Base-by-base conservation (phyloP, 2,797 vertebrate species). In the Myoxocephalus aenaeus region DNA sequence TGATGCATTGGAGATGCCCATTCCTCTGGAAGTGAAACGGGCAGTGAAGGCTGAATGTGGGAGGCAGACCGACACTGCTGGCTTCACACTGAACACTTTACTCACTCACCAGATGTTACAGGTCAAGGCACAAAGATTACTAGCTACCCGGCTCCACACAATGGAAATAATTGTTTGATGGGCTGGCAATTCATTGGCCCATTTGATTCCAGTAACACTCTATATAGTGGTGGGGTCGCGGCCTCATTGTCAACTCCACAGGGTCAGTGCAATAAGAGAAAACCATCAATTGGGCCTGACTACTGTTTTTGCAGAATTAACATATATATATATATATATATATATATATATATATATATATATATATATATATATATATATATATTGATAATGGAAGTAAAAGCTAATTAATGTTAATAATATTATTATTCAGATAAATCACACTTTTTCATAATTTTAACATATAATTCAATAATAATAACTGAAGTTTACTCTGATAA, bases 71-170 rank as follows among this genome's bases (percentile, higher is more conserved):
- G 84, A 84, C 83, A 81, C 78, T 53, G 70, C 38, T 1, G 76
- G 82, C 85, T 74, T 76, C 85, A 51, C 63, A 54, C 76, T 40
- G 82, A 83, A 82, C 84, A 79, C 81, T 85, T 86, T 80, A 73
- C 82, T 82, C 88, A 73, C 80, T 77, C 81, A 87, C 82, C 92
- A 93, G 89, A 92, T 93, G 92, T 92, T 90, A 83, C 80, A 87
- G 81, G 81, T 76, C 81, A 73, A 40, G 76, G 80, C 85, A 44
- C 68, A 34, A 50, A 72, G 77, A 84, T 83, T 78, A 85, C 77
- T 61, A 48, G 80, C 75, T 80, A 69, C 78, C 74, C 66, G 25
- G 78, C 79, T 74, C 76, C 65, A 66, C 84, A 84, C 86, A 90
- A 82, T 86, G 83, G 82, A 87, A 89, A 85, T 89, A 85, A 92